These are phyloP conservation scores for Drosophila pectinifera DNA, from an alignment of 1,140 invertebrate species.

Conservation along the genomic window DNA sequence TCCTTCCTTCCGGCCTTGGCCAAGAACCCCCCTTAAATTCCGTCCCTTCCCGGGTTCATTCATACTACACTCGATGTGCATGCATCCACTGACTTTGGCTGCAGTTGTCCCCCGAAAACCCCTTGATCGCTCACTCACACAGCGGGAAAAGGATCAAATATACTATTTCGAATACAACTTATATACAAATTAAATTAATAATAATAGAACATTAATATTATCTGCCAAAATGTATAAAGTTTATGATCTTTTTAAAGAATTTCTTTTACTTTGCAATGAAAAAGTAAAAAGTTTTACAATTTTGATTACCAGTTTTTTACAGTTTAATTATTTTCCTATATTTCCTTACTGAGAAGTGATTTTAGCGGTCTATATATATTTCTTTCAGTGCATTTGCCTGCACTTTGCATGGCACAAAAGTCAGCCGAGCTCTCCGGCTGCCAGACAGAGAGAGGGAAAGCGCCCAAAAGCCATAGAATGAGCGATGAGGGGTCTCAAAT, in stretches of 20 bases:
- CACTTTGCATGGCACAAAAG: conserved; percentile 67
- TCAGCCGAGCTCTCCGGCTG: conserved; percentile 35
- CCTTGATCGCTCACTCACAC: conserved; percentile 24
- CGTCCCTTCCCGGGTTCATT: too few relatives aligned
- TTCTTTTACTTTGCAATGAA: too few relatives aligned
- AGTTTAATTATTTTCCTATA: background rate
- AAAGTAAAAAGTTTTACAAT: too few relatives aligned
- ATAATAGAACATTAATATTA: too few relatives aligned
- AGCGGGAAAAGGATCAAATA: background rate
- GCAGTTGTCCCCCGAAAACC: conserved; percentile 1
- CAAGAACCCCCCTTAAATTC: background rate
- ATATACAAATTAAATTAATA: background rate
- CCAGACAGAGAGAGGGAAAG: conserved; percentile 4
- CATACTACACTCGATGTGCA: conserved; percentile 1
- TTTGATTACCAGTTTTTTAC: too few relatives aligned
- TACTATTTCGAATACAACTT: background rate
- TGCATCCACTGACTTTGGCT: conserved; percentile 2
- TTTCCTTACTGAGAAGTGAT: background rate
- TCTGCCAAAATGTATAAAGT: too few relatives aligned
- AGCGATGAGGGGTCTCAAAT: conserved; percentile 48
- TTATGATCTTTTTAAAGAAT: background rate
- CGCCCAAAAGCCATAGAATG: conserved; percentile 3
- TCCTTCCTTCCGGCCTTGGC: conserved; percentile 63
- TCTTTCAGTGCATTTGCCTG: conserved; percentile 13
- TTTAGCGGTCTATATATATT: background rate